These are phyloP conservation scores for Dendronephthya gigantea DNA, from an alignment of 64 coral and sea anemone species.

Conservation along the genomic window DNA sequence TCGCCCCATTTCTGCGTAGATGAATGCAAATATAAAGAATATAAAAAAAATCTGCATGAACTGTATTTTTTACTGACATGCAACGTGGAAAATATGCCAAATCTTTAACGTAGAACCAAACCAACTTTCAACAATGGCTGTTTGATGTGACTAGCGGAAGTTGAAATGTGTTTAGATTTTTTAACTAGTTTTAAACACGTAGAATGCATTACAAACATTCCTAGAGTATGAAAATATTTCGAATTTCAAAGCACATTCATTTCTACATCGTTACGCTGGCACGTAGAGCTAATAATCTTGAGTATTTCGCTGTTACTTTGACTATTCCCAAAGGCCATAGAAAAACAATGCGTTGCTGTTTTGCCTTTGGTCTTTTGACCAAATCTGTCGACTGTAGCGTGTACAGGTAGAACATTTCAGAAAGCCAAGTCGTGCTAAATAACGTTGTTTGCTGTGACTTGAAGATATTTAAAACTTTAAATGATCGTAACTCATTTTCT, in stretches of 20 bases:
- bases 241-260: not conserved
- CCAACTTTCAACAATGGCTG: no score
- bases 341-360: conserved; percentile 8
- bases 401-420: not conserved
- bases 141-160: not conserved
- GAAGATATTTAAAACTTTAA: not conserved
- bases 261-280: not conserved
- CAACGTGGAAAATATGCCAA: no score
- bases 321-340: not conserved
- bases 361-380: not conserved
- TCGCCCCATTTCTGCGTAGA: no score
- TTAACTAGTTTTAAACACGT: not conserved
- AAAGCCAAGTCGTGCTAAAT: not conserved
- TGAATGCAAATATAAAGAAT: no score
- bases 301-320: not conserved
- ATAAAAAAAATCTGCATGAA: no score
- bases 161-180: not conserved
- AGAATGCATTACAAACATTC: not conserved
- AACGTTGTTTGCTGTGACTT: not conserved
- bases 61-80: no score
- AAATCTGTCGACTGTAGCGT: not conserved
- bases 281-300: not conserved
- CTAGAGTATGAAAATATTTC: not conserved
- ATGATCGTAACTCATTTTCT: not conserved
- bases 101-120: no score